Evolutionary conservation across 2,888 invertebrate species (phyloP), one percentile per base, ranked within the genome.

Genomic region (Encarsia formosa): DNA sequence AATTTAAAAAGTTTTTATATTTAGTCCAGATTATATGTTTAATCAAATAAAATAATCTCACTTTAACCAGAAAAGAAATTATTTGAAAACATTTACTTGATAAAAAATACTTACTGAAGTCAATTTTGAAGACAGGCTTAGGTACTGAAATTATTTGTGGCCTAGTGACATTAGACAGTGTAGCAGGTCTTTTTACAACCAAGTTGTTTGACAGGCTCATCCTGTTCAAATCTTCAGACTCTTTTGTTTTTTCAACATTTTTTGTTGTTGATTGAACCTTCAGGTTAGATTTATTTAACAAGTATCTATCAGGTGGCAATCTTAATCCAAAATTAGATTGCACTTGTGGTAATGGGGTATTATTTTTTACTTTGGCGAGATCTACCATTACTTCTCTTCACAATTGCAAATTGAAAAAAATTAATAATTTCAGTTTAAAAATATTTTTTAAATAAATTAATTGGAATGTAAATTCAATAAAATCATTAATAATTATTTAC

Each of bases 281-380:
- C 60, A 86, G 92, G 74, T 92, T 93, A 61, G 88, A 87, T 0
- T 88, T 82, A 24, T 90, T 85, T 1, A 92, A 76, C 62, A 92
- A 92, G 70, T 94, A 94, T 63, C 98, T 87, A 76, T 99, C 98
- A 3, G 97, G 95, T 0, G 98, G 98, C 54, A 99, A 77, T 35
- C 96, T 79, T 23, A 96, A 76, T 0, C 97, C 98, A 71, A 91
- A 91, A 66, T 91, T 92, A 1, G 95, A 91, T 69, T 96, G 95
- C 15, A 97, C 88, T 51, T 89, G 77, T 0, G 97, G 96, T 62
- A 98, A 74, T 0, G 94, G 89, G 67, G 86, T 86, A 31, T 84
- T 85, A 73, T 98, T 99, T 65, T 93, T 92, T 1, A 86, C 83
- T 55, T 91, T 81, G 0, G 96, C 91, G 38, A 96, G 80, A 66